Conservation (phyloP, 2,797 vertebrate genomes). For the Sardinella longiceps region DNA sequence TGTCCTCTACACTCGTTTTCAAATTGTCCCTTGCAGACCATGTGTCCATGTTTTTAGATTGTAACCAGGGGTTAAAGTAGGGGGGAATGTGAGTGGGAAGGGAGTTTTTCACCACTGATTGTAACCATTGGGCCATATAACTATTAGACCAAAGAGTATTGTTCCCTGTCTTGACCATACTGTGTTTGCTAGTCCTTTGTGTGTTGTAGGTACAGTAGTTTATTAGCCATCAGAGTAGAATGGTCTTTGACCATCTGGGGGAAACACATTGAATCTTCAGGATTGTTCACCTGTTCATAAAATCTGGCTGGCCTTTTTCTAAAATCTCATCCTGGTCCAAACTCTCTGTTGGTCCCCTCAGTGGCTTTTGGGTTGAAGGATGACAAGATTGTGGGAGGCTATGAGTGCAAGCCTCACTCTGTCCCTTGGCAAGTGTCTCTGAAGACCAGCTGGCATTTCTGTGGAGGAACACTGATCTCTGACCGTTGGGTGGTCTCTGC, state of each 20-base stretch:
- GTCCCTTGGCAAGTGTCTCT: constrained; percentile 65
- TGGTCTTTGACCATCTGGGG: no score
- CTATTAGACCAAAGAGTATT: neutral
- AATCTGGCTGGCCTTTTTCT: neutral
- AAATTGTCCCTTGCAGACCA: neutral
- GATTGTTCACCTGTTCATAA: neutral
- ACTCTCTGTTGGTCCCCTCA: neutral
- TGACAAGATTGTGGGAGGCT: constrained; percentile 61
- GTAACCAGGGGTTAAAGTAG: no score
- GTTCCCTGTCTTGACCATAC: neutral
- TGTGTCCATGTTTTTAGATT: no score
- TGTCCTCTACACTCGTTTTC: neutral
- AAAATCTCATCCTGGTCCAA: neutral
- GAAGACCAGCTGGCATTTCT: constrained; percentile 54
- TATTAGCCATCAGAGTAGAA: neutral
- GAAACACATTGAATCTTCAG: no score
- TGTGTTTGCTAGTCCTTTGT: neutral
- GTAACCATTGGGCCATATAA: no score
- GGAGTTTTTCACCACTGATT: no score
- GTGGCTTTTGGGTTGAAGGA: constrained; percentile 38
- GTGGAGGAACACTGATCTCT: constrained; percentile 61
- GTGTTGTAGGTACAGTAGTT: neutral
- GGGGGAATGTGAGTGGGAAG: no score
- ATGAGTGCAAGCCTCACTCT: constrained; percentile 53
- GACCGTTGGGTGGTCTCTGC: constrained; percentile 60